These are phyloP conservation scores for Lutjanus campechanus DNA, from an alignment of 2,797 vertebrate genomes.

Conservation along the genomic window DNA sequence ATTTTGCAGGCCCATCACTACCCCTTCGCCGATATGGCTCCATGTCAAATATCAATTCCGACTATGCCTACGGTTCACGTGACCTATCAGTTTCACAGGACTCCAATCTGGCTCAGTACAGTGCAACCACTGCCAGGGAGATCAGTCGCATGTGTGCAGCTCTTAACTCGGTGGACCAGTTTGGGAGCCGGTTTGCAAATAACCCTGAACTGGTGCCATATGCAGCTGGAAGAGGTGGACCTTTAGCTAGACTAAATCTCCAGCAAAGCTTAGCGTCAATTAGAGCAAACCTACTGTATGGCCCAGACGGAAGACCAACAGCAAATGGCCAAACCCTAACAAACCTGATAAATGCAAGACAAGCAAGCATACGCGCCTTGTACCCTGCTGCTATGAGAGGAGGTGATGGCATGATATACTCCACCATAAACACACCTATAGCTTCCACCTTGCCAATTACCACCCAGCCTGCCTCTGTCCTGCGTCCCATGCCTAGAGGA, in stretches of 20 bases:
- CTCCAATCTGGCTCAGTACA: conserved; percentile 96
- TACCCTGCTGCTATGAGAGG: conserved; percentile 94
- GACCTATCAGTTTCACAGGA: conserved; percentile 91
- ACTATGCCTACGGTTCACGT: conserved; percentile 89
- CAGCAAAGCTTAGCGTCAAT: conserved; percentile 90
- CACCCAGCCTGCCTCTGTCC: conserved; percentile 94
- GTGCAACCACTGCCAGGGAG: conserved; percentile 97
- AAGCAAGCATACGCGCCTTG: conserved; percentile 90
- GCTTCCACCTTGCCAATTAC: conserved; percentile 99
- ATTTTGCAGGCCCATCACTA: conserved; percentile 88
- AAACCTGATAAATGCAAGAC: conserved; percentile 89
- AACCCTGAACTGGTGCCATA: conserved; percentile 91
- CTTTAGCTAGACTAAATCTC: conserved; percentile 84
- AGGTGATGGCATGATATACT: conserved; percentile 98
- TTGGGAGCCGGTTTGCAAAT: conserved; percentile 89
- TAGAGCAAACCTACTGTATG: conserved; percentile 91
- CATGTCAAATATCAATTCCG: conserved; percentile 96
- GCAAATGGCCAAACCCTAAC: conserved; percentile 89
- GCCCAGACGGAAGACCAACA: conserved; percentile 88
- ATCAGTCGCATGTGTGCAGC: conserved; percentile 99
- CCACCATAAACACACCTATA: conserved; percentile 98
- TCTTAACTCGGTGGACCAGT: conserved; percentile 97
- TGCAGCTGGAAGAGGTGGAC: conserved; percentile 84
- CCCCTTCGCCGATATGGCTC: conserved; percentile 96
- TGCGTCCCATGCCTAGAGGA: conserved; percentile 92